These are phyloP conservation scores for Agelastica alni DNA, from an alignment of 2,888 invertebrate species.

Conservation along the genomic window DNA sequence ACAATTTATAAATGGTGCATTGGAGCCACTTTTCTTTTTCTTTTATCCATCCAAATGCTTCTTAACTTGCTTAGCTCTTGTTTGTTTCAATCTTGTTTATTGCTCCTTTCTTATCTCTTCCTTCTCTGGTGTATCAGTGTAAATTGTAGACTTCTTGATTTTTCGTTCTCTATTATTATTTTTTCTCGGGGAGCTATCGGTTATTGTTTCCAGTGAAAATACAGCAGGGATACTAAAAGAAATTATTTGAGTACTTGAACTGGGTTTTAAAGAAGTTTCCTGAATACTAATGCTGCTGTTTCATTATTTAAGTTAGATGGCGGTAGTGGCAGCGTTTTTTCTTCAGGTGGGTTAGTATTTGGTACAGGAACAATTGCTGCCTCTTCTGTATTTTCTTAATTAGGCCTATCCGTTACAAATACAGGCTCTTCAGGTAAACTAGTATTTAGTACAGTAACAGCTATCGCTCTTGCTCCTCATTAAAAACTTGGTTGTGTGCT, in stretches of 20 bases:
- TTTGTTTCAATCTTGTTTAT: not conserved
- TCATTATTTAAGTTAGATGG: not conserved
- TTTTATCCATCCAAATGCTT: too few species aligned
- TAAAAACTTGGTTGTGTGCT: too few species aligned
- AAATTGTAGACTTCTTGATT: not conserved
- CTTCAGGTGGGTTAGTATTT: not conserved
- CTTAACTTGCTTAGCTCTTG: not conserved
- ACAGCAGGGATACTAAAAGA: not conserved
- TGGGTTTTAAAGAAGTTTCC: not conserved
- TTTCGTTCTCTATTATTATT: not conserved
- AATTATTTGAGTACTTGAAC: not conserved
- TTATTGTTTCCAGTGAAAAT: not conserved
- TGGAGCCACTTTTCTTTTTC: not conserved
- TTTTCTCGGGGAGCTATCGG: not conserved
- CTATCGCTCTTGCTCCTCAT: too few species aligned
- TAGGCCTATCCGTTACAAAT: not conserved
- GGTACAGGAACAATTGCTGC: not conserved
- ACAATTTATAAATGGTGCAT: not conserved
- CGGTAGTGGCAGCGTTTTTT: not conserved
- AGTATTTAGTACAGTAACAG: too few species aligned
- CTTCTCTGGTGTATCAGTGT: too few species aligned
- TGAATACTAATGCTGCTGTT: not conserved
- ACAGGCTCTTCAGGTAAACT: too few species aligned
- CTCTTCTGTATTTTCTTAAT: not conserved
- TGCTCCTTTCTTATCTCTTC: not conserved